phyloP scores from a whole-genome alignment of 1,140 invertebrate species.

The Phenacoccus solenopsis region DNA sequence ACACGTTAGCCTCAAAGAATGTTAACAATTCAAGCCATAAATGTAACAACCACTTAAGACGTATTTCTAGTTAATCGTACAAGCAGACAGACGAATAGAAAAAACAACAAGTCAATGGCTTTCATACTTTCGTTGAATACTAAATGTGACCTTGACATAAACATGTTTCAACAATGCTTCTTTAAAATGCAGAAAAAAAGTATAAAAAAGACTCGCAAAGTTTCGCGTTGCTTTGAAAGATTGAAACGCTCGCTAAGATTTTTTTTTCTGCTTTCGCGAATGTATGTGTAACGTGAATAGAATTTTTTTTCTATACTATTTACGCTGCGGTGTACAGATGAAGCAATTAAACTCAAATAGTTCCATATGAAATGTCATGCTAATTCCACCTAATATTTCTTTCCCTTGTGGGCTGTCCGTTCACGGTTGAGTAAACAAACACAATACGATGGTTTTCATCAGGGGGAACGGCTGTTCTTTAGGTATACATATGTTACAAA shows the following conservation, averaged over 20 bases:
- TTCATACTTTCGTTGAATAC: not conserved
- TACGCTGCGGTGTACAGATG: not conserved
- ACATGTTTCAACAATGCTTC: not conserved
- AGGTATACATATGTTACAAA: not conserved
- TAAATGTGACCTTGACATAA: not conserved
- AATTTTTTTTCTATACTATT: not conserved
- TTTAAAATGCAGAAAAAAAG: not conserved
- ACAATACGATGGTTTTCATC: not conserved
- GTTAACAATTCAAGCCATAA: not conserved
- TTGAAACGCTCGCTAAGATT: not conserved
- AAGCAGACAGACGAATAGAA: not conserved
- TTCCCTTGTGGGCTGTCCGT: not conserved
- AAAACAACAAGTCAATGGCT: not conserved
- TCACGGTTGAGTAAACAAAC: not conserved
- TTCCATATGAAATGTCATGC: slow-evolving; percentile 1
- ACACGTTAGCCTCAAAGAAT: not conserved
- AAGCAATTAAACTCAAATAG: not conserved
- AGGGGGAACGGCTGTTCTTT: not conserved
- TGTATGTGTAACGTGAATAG: not conserved
- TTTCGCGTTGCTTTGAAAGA: not conserved
- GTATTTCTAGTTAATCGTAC: not conserved
- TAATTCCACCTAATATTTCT: not conserved
- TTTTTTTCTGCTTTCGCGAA: not conserved
- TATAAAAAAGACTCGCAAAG: not conserved
- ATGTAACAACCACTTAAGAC: not conserved